A percentile compares a stretch with the other conserved stretches of the same genome.
Evolutionary conservation across 2,888 invertebrate genomes (phyloP).

Genomic region (Pollenia amentaria): DNA sequence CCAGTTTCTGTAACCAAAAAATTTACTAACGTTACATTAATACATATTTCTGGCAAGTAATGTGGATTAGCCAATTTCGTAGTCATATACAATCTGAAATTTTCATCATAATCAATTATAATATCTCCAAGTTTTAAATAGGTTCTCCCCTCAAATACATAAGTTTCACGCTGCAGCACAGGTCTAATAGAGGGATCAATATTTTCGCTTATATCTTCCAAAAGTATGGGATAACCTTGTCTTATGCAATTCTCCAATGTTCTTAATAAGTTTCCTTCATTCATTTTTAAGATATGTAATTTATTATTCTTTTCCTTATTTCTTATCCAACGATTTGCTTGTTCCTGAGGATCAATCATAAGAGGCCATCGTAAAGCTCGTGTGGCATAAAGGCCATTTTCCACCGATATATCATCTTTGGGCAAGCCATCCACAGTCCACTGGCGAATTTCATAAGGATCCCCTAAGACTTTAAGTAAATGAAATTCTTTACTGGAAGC

Average conservation of each 20-base stretch:
- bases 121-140: constrained; percentile 94
- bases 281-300: constrained; percentile 91
- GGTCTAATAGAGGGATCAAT: constrained; percentile 95
- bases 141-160: constrained; percentile 89
- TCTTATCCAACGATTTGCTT: constrained; percentile 96
- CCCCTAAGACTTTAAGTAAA: constrained; percentile 90
- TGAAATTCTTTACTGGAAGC: constrained; percentile 90
- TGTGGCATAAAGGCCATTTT: constrained; percentile 96
- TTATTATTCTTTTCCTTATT: constrained; percentile 92
- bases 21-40: constrained; percentile 96
- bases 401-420: constrained; percentile 93
- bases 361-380: constrained; percentile 93
- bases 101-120: constrained; percentile 94
- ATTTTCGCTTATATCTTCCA: constrained; percentile 95
- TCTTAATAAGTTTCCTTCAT: constrained; percentile 90
- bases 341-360: constrained; percentile 98
- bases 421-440: constrained; percentile 97
- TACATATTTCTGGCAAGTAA: constrained; percentile 96
- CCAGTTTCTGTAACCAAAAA: constrained; percentile 96
- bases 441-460: constrained; percentile 93
- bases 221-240: constrained; percentile 92
- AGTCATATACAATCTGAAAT: constrained; percentile 95
- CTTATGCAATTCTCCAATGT: constrained; percentile 91
- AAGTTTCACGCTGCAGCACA: constrained; percentile 92
- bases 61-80: constrained; percentile 97